phyloP scores from a whole-genome alignment of 2,113 vertebrate genomes.

The Hyla sarda region DNA sequence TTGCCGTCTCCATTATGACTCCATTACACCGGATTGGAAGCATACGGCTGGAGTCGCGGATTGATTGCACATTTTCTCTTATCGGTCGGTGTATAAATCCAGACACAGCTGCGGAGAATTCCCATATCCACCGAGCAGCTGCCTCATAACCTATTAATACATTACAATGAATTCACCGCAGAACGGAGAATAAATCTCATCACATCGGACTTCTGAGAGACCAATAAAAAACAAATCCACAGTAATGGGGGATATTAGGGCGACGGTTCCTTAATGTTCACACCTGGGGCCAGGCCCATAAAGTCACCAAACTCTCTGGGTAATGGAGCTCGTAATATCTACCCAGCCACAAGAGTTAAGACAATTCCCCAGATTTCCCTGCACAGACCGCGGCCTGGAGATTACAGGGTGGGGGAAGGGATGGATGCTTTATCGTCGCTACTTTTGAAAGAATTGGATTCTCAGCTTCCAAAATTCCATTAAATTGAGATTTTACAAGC shows the following conservation, averaged over 20 bases:
- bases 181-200: not conserved
- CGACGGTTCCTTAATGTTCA: not conserved
- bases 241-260: conserved; percentile 12
- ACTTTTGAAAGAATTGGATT: not conserved
- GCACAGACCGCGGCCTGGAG: not conserved
- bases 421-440: not conserved
- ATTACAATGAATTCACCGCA: conserved; percentile 20
- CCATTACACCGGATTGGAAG: not conserved
- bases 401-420: not conserved
- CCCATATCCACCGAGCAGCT: not conserved
- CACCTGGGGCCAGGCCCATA: conserved; percentile 22
- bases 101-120: conserved; percentile 16
- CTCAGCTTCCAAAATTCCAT: not conserved
- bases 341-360: not conserved
- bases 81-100: conserved; percentile 6
- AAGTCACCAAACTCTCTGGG: not conserved
- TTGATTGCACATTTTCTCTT: conserved; percentile 9
- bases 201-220: not conserved
- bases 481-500: not conserved
- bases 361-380: not conserved
- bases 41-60: not conserved
- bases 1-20: not conserved
- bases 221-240: conserved; percentile 35
- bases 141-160: conserved; percentile 30
- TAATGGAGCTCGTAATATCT: not conserved